phyloP scores from a whole-genome alignment of 2,888 invertebrate species.

The Trissolcus japonicus region DNA sequence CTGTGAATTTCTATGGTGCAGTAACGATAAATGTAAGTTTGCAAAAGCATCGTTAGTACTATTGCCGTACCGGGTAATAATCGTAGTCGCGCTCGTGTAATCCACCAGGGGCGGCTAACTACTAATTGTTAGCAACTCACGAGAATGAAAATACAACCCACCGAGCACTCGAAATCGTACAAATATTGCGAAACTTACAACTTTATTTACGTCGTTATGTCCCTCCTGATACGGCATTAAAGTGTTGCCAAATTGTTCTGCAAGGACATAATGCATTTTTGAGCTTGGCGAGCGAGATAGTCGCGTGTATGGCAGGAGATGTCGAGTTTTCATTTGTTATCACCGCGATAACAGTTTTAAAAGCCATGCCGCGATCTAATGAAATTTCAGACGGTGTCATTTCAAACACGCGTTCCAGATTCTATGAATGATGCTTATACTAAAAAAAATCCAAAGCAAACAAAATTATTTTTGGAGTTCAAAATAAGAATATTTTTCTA shows the following conservation, averaged over 20 bases:
- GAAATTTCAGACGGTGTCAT: too few relatives aligned
- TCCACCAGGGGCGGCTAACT: conserved; percentile 63
- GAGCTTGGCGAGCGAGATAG: conserved; percentile 37
- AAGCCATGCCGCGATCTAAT: too few relatives aligned
- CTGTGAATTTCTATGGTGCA: conserved; percentile 63
- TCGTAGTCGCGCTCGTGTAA: conserved; percentile 61
- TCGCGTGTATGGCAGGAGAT: conserved; percentile 14
- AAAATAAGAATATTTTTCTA: too few relatives aligned
- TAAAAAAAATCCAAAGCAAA: too few relatives aligned
- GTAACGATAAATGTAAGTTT: conserved; percentile 71
- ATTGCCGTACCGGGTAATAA: conserved; percentile 65
- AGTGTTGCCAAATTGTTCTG: conserved; percentile 47
- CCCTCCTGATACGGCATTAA: conserved; percentile 39
- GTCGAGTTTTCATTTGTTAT: conserved; percentile 4
- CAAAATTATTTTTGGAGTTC: too few relatives aligned
- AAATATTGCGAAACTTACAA: conserved; percentile 54
- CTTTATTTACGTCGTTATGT: conserved; percentile 50
- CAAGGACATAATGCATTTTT: conserved; percentile 46
- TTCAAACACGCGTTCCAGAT: too few relatives aligned
- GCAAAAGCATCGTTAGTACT: conserved; percentile 69
- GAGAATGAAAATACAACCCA: conserved; percentile 61
- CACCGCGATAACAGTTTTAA: neutral
- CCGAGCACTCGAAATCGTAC: conserved; percentile 27
- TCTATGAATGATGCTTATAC: too few relatives aligned
- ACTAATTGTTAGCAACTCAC: conserved; percentile 67